These are phyloP conservation scores for Tauraco hartlaubi DNA, from an alignment of 2,797 vertebrate species.

Conservation along the genomic window DNA sequence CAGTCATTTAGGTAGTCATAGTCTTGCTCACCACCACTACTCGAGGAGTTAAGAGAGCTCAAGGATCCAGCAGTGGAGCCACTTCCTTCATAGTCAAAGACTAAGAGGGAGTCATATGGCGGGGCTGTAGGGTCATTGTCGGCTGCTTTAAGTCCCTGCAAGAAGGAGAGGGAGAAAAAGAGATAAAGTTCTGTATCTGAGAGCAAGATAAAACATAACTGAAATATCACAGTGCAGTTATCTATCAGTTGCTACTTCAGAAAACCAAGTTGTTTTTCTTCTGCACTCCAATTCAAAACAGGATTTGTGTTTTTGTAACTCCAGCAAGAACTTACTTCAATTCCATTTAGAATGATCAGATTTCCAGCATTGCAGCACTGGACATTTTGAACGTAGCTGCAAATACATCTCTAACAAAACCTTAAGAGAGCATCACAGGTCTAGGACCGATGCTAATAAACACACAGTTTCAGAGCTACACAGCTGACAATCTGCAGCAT, in stretches of 20 bases:
- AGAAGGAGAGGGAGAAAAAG: slow-evolving; percentile 27
- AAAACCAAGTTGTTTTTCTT: not conserved
- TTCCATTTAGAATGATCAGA: not conserved
- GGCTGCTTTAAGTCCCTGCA: slow-evolving; percentile 96
- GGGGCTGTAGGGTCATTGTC: slow-evolving; percentile 97
- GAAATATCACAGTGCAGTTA: not conserved
- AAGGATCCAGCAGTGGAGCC: slow-evolving; percentile 96
- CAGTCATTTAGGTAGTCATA: slow-evolving; percentile 99
- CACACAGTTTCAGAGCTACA: not conserved
- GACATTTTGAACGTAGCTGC: not conserved
- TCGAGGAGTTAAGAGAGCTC: slow-evolving; percentile 98
- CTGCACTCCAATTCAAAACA: not conserved
- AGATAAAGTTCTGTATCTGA: not conserved
- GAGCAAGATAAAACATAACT: not conserved
- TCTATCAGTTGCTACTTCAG: not conserved
- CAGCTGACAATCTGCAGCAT: not conserved
- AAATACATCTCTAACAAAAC: not conserved
- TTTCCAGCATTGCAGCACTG: not conserved
- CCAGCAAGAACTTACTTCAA: not conserved
- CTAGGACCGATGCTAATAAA: not conserved
- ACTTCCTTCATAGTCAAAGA: slow-evolving; percentile 98
- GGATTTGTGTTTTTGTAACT: not conserved
- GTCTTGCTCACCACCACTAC: slow-evolving; percentile 97
- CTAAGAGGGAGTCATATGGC: slow-evolving; percentile 96
- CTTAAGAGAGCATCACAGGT: not conserved